Evolutionary conservation across 2,113 vertebrate genomes (phyloP).

Genomic region (Cyrtonyx montezumae): DNA sequence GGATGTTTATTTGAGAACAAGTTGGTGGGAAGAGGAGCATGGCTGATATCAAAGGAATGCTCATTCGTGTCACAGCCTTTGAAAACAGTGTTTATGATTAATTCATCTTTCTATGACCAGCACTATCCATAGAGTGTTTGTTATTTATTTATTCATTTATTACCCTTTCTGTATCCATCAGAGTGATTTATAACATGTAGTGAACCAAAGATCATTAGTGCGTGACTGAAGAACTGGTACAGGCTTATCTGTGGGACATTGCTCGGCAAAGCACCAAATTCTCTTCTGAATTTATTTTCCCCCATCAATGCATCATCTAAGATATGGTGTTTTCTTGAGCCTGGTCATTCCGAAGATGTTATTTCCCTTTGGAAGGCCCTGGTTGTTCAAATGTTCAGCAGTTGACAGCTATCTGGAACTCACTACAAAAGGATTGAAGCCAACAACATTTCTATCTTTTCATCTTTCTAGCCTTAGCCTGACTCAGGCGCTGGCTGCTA

Average conservation of each 20-base stretch:
- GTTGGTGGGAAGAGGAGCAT: slow-evolving; percentile 55
- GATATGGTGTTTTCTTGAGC: slow-evolving; percentile 72
- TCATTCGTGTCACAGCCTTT: slow-evolving; percentile 46
- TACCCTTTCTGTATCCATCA: slow-evolving; percentile 60
- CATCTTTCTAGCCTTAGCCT: slow-evolving; percentile 66
- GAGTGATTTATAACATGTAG: slow-evolving; percentile 61
- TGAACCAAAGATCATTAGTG: slow-evolving; percentile 57
- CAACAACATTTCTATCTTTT: slow-evolving; percentile 75
- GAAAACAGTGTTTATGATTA: slow-evolving; percentile 41
- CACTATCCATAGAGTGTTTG: slow-evolving; percentile 57
- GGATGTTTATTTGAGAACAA: slow-evolving; percentile 67
- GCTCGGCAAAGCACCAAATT: slow-evolving; percentile 61
- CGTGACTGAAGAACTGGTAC: slow-evolving; percentile 69
- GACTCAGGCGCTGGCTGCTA: slow-evolving; percentile 71
- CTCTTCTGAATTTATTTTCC: slow-evolving; percentile 67
- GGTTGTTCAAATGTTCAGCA: slow-evolving; percentile 57
- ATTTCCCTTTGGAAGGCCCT: slow-evolving; percentile 76
- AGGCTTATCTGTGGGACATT: slow-evolving; percentile 69
- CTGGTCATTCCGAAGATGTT: slow-evolving; percentile 69
- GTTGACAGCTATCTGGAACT: slow-evolving; percentile 74
- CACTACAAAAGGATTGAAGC: slow-evolving; percentile 69
- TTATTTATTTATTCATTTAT: slow-evolving; percentile 71
- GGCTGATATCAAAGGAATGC: slow-evolving; percentile 64
- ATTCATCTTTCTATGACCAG: slow-evolving; percentile 53
- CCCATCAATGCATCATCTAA: slow-evolving; percentile 69